These are phyloP conservation scores for Geophilus truncorum DNA, from an alignment of 2,888 invertebrate genomes.

Conservation along the genomic window DNA sequence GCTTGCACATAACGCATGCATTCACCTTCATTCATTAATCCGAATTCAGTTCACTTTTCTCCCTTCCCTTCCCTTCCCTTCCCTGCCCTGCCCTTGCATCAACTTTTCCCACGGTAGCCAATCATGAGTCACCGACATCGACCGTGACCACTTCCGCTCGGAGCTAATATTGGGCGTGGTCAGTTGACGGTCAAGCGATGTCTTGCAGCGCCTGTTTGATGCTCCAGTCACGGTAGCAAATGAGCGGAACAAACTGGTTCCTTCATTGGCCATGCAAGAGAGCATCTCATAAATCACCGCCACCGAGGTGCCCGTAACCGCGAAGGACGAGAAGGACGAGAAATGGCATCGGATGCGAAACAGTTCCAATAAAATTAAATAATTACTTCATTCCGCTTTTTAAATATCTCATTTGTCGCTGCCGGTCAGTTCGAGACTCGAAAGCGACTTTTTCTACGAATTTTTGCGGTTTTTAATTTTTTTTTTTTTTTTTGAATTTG, in stretches of 20 bases:
- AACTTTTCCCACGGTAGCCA: slow-evolving; percentile 4
- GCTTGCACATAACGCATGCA: not conserved
- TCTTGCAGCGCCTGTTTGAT: slow-evolving; percentile 16
- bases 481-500: too few relatives aligned
- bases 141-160: slow-evolving; percentile 8
- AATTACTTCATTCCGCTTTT: not conserved
- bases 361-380: not conserved
- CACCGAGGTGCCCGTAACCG: slow-evolving; percentile 13
- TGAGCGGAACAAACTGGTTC: slow-evolving; percentile 15
- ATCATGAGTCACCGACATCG: slow-evolving; percentile 15
- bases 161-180: not conserved
- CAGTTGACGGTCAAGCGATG: slow-evolving; percentile 8
- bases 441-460: too few relatives aligned
- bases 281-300: slow-evolving; percentile 28
- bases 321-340: not conserved
- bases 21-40: slow-evolving; percentile 9
- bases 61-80: not conserved
- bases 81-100: not conserved
- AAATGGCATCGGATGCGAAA: not conserved
- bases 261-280: slow-evolving; percentile 27
- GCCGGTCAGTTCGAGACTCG: too few relatives aligned
- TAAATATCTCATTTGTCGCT: not conserved
- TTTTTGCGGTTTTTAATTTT: not conserved
- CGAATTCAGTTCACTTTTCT: not conserved
- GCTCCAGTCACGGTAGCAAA: slow-evolving; percentile 16